Percentiles rank a stretch among this genome's conserved stretches.
phyloP scores from a whole-genome alignment of 2,113 vertebrate genomes.

The Sminthopsis crassicaudata region DNA sequence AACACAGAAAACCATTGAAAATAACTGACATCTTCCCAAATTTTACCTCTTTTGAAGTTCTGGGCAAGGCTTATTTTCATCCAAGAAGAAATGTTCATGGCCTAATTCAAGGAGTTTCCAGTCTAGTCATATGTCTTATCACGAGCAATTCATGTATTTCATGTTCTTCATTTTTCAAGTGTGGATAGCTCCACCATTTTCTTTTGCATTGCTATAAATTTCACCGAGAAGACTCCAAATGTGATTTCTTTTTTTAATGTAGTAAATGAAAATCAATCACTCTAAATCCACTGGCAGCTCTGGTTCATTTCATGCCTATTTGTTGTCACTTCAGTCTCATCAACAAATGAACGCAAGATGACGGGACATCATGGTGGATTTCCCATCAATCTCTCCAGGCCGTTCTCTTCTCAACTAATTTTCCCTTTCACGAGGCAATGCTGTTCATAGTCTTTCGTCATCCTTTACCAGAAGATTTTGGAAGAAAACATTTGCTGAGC shows the following conservation, averaged over 20 bases:
- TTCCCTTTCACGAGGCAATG: neutral
- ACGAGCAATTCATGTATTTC: neutral
- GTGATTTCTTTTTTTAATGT: neutral
- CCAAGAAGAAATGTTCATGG: neutral
- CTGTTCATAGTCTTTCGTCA: neutral
- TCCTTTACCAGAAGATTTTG: neutral
- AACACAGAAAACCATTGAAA: neutral
- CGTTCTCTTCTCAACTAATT: neutral
- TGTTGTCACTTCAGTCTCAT: neutral
- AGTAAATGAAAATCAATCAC: neutral
- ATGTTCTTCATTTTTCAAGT: neutral
- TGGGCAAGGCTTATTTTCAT: neutral
- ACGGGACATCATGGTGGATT: neutral
- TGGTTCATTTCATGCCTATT: neutral
- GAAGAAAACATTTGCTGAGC: neutral
- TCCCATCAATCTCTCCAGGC: neutral
- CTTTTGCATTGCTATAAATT: neutral
- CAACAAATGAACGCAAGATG: neutral
- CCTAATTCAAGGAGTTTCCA: neutral
- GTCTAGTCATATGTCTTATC: neutral
- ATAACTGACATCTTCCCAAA: neutral
- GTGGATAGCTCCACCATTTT: neutral
- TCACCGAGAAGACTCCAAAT: neutral
- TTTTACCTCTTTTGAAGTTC: neutral
- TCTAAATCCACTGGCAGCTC: neutral